Evolutionary conservation across 2,888 invertebrate species (phyloP).

Genomic region (Monochamus alternatus): DNA sequence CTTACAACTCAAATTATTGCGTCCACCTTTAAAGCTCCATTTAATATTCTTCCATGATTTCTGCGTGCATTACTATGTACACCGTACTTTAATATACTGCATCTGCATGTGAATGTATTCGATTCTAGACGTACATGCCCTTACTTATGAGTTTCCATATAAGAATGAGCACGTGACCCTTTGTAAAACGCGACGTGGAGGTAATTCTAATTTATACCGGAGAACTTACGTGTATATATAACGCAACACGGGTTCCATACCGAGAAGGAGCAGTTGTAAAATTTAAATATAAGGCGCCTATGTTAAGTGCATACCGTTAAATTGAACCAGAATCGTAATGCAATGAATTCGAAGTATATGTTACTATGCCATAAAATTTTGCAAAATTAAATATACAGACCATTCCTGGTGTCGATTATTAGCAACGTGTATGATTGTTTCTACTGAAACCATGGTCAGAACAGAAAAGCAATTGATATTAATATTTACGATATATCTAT

Average conservation of each 20-base stretch:
- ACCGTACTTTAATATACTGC: slow-evolving; percentile 3
- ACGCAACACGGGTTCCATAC: not conserved
- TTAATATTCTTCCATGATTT: not conserved
- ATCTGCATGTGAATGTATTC: slow-evolving; percentile 3
- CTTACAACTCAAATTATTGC: not conserved
- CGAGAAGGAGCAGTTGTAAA: not conserved
- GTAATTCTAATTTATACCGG: not conserved
- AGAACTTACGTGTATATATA: not conserved
- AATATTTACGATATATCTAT: no score
- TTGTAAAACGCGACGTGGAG: slow-evolving; percentile 17
- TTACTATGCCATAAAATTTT: no score
- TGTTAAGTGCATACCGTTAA: not conserved
- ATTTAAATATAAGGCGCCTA: not conserved
- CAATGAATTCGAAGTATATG: no score
- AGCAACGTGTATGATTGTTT: no score
- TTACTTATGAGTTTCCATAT: slow-evolving; percentile 10
- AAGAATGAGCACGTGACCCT: slow-evolving; percentile 13
- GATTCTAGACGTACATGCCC: slow-evolving; percentile 1
- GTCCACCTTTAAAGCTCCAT: not conserved
- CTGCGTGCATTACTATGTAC: not conserved
- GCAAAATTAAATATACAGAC: no score
- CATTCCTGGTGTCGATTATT: no score
- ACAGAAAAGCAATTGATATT: no score
- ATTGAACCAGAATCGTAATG: not conserved
- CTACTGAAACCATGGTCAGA: no score